Base-by-base conservation (phyloP, 2,888 invertebrate genomes). In the Drosophila falleni region DNA sequence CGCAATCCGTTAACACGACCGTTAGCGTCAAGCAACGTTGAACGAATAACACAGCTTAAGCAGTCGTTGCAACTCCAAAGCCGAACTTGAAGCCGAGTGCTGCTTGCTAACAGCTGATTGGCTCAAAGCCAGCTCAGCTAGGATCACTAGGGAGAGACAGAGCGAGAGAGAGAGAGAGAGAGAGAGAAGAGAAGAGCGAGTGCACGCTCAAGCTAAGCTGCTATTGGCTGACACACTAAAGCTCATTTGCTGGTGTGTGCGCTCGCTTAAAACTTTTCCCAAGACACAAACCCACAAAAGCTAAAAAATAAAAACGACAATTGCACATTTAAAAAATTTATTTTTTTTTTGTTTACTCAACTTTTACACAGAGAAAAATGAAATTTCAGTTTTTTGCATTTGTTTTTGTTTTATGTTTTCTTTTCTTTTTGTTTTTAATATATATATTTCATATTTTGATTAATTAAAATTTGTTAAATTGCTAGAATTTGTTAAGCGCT, bases 401-500 rank as follows among this genome's bases (percentile, higher is more conserved):
- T 72, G 62, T 69, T 80, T 80, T 80, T 62, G 61, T 59, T 71
- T 85, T 71, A 39, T 44, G 37, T 74, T 26, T 49, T 51, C 29
- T 62, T 56, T 59, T 58, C 15, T 46, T 66, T 41, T 49, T 37
- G 41, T 50, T 49, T 49, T 19, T 44, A 51, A 42, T 60, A 55
- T 60, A 39, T 65, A 55, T 76, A 55, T 75, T 65, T 76, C 53
- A 80, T 80, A 87, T 89, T 86, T 86, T 84, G 87, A 87, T 87
- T 90, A 86, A 84, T 85, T 89, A 87, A 89, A 87, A 87, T 87
- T 87, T 87, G 87, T 87, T 87, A 89, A 86, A 81, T 90, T 87
- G 90, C 87, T 87, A 87, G 86, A 87, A 87, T 87, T 90, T 90
- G 87, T 87, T 87, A 87, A 90, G 90, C 90, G 87, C 90, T 87